Evolutionary conservation across 2,888 invertebrate species (phyloP).

Genomic region (Helicoverpa assulta): DNA sequence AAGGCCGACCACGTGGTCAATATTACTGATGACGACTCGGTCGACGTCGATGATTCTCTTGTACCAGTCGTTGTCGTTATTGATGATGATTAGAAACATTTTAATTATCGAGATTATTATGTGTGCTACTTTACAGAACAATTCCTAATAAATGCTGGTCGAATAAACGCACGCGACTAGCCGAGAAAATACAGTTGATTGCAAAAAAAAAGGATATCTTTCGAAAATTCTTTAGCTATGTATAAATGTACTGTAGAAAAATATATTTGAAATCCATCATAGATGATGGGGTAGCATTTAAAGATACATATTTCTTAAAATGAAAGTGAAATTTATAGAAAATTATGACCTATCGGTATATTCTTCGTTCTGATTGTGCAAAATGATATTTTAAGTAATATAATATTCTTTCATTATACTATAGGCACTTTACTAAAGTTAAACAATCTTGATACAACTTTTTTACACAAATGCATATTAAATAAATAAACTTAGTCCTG

Average conservation of each 20-base stretch:
- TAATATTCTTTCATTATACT: too few relatives aligned
- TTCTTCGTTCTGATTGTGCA: too few relatives aligned
- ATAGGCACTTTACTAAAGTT: too few relatives aligned
- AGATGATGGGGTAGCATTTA: conserved; percentile 1
- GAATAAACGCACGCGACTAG: too few relatives aligned
- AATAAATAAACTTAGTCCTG: too few relatives aligned
- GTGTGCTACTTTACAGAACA: background rate
- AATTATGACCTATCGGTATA: background rate
- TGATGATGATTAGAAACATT: conserved; percentile 42
- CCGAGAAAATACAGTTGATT: too few relatives aligned
- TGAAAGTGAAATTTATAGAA: background rate
- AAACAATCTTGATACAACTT: too few relatives aligned
- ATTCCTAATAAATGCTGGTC: background rate
- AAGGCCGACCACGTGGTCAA: conserved; percentile 70
- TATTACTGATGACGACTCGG: conserved; percentile 68
- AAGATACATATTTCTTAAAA: background rate
- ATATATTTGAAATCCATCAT: background rate
- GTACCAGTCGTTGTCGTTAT: conserved; percentile 37
- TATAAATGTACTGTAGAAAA: background rate
- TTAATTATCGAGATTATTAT: background rate
- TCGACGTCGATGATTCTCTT: conserved; percentile 22
- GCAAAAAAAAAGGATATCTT: background rate
- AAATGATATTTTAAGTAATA: too few relatives aligned
- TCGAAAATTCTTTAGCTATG: background rate
- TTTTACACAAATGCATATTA: too few relatives aligned